Conservation (phyloP, 2,797 vertebrate genomes). For the Vespertilio murinus region DNA sequence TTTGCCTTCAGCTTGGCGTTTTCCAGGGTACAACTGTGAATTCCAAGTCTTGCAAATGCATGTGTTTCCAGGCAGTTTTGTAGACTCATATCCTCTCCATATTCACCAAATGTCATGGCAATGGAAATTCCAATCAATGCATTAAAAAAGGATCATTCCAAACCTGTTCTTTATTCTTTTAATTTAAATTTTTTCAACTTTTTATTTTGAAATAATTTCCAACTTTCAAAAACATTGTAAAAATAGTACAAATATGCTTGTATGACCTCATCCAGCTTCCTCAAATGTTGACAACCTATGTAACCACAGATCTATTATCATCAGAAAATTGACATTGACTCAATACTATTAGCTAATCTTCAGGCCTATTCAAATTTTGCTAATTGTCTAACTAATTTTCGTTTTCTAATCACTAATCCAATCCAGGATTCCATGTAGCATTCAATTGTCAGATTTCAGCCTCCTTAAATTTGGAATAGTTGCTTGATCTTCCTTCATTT, state of each 20-base stretch:
- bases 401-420: neutral
- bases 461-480: neutral
- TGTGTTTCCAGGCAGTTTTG: neutral
- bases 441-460: neutral
- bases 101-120: constrained; percentile 29
- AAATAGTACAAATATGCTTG: neutral
- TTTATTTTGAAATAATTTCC: constrained; percentile 55
- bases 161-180: constrained; percentile 12
- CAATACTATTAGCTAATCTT: neutral
- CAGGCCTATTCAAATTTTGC: neutral
- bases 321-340: neutral
- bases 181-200: neutral
- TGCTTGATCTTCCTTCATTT: neutral
- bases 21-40: constrained; percentile 13
- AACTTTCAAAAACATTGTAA: constrained; percentile 9
- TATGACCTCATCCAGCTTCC: neutral
- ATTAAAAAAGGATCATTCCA: neutral
- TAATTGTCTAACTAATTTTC: neutral
- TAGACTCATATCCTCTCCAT: neutral
- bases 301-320: neutral
- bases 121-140: constrained; percentile 31
- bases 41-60: constrained; percentile 36
- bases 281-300: neutral
- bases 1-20: neutral
- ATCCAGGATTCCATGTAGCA: neutral